Evolutionary conservation across 2,888 invertebrate genomes (phyloP).

Genomic region (Pantelozetes paolii): DNA sequence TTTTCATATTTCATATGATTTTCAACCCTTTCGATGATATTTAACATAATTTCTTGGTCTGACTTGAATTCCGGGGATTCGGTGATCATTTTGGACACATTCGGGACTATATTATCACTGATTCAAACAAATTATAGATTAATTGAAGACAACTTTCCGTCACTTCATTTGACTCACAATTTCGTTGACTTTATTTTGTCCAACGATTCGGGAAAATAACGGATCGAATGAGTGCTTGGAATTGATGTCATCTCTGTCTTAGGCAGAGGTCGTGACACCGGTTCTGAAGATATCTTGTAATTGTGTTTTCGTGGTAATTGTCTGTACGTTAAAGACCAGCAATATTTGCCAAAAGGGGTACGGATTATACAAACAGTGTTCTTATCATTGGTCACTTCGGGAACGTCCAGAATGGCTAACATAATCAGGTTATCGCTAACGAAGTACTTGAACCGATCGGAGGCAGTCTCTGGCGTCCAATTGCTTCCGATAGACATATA

Average conservation of each 20-base stretch:
- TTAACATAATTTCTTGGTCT: conserved; percentile 66
- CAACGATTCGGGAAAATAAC: conserved; percentile 73
- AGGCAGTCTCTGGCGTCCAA: conserved; percentile 62
- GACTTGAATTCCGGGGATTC: conserved; percentile 53
- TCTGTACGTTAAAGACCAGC: conserved; percentile 79
- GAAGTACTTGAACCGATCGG: conserved; percentile 71
- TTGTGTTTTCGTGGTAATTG: conserved; percentile 32
- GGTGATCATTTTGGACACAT: conserved; percentile 35
- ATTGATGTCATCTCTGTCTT: conserved; percentile 58
- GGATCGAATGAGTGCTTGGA: conserved; percentile 58
- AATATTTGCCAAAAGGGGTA: conserved; percentile 88
- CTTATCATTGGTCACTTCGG: conserved; percentile 58
- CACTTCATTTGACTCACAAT: too few species aligned
- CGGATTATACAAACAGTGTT: conserved; percentile 61
- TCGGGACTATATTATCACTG: conserved; percentile 40
- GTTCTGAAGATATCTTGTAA: not conserved
- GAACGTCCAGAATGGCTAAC: conserved; percentile 74
- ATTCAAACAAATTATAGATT: not conserved
- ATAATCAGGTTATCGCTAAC: conserved; percentile 84
- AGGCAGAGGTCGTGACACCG: conserved; percentile 62
- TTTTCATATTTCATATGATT: conserved; percentile 48
- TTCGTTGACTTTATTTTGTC: conserved; percentile 73
- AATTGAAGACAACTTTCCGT: too few species aligned
- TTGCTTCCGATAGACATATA: conserved; percentile 60
- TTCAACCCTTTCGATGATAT: conserved; percentile 52